Conservation (phyloP, 2,113 vertebrate species). For the Colossoma macropomum region DNA sequence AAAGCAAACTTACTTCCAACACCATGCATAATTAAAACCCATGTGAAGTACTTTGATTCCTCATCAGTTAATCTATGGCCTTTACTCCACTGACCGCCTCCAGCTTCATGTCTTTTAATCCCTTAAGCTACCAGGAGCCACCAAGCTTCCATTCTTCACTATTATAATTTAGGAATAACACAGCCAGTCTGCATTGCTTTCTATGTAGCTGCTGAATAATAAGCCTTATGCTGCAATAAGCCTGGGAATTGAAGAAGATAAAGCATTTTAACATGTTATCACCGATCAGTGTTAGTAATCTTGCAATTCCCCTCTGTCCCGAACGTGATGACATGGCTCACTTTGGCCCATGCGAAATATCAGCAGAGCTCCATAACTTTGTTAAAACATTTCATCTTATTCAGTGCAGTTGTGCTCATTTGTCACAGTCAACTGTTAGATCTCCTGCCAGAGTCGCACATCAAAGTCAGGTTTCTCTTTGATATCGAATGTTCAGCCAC, state of each 20-base stretch:
- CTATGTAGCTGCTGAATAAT: background rate
- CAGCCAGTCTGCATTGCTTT: too few relatives aligned
- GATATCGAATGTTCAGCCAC: conserved; percentile 40
- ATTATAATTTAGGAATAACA: too few relatives aligned
- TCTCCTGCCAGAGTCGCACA: conserved; percentile 31
- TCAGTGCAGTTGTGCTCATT: conserved; percentile 14
- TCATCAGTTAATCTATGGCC: background rate
- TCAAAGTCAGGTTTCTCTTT: conserved; percentile 47
- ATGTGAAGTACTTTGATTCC: background rate
- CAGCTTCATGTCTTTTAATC: background rate
- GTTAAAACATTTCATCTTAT: background rate
- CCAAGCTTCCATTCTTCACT: background rate
- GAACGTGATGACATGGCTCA: background rate
- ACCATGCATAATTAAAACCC: background rate
- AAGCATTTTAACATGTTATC: background rate
- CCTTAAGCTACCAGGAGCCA: background rate
- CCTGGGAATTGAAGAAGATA: background rate
- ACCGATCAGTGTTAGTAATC: background rate
- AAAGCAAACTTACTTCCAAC: background rate
- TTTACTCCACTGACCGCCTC: background rate
- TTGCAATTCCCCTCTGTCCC: background rate
- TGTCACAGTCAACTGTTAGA: conserved; percentile 35
- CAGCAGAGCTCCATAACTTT: background rate
- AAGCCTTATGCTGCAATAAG: background rate
- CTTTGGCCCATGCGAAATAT: background rate